phyloP scores from a whole-genome alignment of 1,140 invertebrate genomes.

The Phortica variegata region DNA sequence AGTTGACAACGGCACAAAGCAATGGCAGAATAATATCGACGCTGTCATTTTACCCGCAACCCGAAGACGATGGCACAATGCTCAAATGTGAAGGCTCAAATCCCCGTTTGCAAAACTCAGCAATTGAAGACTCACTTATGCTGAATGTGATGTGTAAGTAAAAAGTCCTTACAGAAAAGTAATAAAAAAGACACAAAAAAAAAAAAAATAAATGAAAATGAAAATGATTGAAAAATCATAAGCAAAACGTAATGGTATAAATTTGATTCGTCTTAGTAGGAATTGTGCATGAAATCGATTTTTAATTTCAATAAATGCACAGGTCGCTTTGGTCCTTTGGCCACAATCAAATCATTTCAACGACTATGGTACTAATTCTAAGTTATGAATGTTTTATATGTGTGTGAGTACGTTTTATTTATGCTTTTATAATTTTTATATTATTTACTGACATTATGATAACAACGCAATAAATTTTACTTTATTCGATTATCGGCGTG shows the following conservation, averaged over 20 bases:
- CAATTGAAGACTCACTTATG: constrained; percentile 75
- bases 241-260: too few species aligned
- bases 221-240: too few species aligned
- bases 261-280: not conserved
- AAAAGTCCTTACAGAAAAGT: constrained; percentile 1
- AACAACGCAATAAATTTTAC: not conserved
- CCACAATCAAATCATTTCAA: too few species aligned
- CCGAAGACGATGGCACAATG: constrained; percentile 78
- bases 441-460: constrained; percentile 2
- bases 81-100: constrained; percentile 85
- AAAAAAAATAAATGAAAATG: too few species aligned
- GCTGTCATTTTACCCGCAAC: constrained; percentile 74
- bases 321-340: too few species aligned
- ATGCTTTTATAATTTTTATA: too few species aligned
- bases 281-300: constrained; percentile 18
- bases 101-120: constrained; percentile 68
- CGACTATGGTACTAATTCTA: too few species aligned
- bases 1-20: constrained; percentile 67
- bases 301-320: constrained; percentile 32
- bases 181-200: too few species aligned
- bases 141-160: constrained; percentile 87
- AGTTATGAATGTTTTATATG: too few species aligned
- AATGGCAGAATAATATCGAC: constrained; percentile 74
- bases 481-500: too few species aligned
- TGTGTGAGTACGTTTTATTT: not conserved